Percentiles rank a stretch among this genome's conserved stretches.
These are phyloP conservation scores for Istiophorus platypterus DNA, from an alignment of 2,113 vertebrate genomes.

Conservation along the genomic window DNA sequence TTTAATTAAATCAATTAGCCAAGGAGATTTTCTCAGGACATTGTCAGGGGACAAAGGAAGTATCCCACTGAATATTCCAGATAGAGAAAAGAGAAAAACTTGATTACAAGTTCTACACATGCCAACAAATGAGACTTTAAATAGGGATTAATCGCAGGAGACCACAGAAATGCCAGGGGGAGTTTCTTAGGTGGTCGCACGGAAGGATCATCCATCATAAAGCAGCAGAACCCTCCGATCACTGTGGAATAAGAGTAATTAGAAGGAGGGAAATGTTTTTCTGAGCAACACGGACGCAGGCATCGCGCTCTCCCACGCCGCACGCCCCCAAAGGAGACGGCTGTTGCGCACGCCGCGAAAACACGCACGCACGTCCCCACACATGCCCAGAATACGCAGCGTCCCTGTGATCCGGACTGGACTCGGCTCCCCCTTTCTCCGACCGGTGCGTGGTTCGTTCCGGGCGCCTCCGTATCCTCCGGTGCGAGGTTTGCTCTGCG, in stretches of 20 bases:
- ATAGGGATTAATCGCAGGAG: conserved; percentile 37
- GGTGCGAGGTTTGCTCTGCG: conserved; percentile 39
- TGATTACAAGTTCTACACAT: conserved; percentile 31
- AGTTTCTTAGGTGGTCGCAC: conserved; percentile 4
- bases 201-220: conserved; percentile 56
- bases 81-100: not conserved
- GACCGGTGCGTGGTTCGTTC: conserved; percentile 70
- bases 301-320: not conserved
- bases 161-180: not conserved
- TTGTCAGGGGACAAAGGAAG: conserved; percentile 25
- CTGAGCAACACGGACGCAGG: not conserved
- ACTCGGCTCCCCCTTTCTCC: conserved; percentile 39
- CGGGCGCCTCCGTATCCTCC: conserved; percentile 55
- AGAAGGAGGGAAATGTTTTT: conserved; percentile 23
- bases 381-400: conserved; percentile 28
- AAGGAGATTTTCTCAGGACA: conserved; percentile 15
- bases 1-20: conserved; percentile 30
- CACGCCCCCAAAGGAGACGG: not conserved
- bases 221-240: conserved; percentile 48
- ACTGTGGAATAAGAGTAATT: conserved; percentile 45
- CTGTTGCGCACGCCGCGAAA: not conserved
- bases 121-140: conserved; percentile 25
- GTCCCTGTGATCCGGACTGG: conserved; percentile 18
- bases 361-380: not conserved
- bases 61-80: conserved; percentile 12